Conservation (phyloP, 2,113 vertebrate species). For the Lophochroa leadbeateri region DNA sequence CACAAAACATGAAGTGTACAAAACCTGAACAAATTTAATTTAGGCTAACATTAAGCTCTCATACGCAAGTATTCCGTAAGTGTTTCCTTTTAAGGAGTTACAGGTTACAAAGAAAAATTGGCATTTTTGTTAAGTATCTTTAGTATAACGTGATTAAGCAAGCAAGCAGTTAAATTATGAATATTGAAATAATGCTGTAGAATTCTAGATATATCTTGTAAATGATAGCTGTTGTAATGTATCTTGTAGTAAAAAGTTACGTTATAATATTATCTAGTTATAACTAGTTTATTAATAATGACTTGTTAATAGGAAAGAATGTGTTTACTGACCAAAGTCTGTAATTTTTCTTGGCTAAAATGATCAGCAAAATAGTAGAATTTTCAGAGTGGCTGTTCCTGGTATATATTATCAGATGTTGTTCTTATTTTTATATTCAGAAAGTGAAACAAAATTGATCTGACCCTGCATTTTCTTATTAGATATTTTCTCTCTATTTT, state of each 20-base stretch:
- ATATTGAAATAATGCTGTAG: neutral
- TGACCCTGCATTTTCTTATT: neutral
- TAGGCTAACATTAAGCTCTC: neutral
- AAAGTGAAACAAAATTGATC: neutral
- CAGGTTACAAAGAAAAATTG: neutral
- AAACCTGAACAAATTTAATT: neutral
- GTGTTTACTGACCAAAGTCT: neutral
- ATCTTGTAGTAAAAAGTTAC: neutral
- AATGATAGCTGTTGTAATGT: neutral
- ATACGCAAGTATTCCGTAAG: neutral
- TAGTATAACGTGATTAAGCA: neutral
- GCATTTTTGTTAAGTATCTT: neutral
- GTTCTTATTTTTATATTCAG: neutral
- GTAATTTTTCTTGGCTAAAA: neutral
- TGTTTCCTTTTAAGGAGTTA: neutral
- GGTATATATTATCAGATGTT: neutral
- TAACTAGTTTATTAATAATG: neutral
- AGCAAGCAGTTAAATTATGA: neutral
- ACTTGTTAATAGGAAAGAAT: neutral
- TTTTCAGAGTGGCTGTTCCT: neutral
- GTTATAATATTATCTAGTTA: neutral
- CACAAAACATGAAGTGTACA: neutral
- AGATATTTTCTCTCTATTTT: accelerated
- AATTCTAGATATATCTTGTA: neutral
- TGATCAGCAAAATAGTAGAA: neutral